Evolutionary conservation across 2,797 vertebrate genomes (phyloP).

Genomic region (Sciaenops ocellatus): DNA sequence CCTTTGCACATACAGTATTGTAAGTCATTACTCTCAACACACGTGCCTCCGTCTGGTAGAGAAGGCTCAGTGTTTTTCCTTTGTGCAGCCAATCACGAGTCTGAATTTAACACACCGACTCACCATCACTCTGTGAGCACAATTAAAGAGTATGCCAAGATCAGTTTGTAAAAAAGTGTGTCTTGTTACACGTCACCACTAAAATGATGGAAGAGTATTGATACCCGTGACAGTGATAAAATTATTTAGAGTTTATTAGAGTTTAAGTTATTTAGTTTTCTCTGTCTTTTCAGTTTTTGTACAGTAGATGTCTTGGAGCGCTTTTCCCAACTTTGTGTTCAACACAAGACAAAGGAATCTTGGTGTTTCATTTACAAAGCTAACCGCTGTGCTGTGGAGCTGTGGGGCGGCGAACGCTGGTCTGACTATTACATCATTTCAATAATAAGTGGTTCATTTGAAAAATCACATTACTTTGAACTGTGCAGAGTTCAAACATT

Average conservation of each 20-base stretch:
- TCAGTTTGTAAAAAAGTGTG: neutral
- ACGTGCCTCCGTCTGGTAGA: no score
- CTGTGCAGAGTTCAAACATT: conserved; percentile 27
- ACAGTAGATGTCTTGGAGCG: neutral
- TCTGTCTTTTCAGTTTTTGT: neutral
- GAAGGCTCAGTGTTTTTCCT: neutral
- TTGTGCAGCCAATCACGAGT: neutral
- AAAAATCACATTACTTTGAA: conserved; percentile 50
- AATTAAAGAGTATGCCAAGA: neutral
- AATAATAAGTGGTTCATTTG: conserved; percentile 41
- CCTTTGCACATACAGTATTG: neutral
- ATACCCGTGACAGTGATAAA: neutral
- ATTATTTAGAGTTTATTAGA: no score
- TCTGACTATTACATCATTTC: conserved; percentile 35
- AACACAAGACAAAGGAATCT: conserved; percentile 10
- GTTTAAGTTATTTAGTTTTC: no score
- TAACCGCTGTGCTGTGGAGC: neutral
- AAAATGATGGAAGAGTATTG: neutral
- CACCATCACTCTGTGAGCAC: neutral
- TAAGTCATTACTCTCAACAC: neutral
- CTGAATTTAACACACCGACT: neutral
- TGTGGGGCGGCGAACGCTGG: neutral
- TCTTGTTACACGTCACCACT: neutral
- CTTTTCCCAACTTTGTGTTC: neutral
- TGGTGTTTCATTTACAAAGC: neutral